Base-by-base conservation (phyloP, 2,797 vertebrate species). In the Hemibagrus guttatus region DNA sequence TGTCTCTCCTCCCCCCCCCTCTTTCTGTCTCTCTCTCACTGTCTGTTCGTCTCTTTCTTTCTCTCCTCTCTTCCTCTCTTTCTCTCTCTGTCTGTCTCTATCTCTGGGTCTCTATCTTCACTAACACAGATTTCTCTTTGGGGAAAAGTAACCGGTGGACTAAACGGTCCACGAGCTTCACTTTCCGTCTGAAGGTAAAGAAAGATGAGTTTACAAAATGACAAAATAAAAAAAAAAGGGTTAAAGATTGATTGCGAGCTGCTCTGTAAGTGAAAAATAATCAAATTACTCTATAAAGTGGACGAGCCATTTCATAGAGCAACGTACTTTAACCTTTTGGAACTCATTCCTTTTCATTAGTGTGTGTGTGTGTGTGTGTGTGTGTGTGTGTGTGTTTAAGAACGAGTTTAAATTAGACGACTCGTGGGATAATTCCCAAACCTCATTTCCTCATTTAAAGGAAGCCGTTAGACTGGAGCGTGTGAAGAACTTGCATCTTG, bases 321-420 rank as follows among this genome's bases (percentile, higher is more conserved):
- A 11, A 78, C 75, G 19, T 21, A 11, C 56, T 79, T 21, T 58
- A 79, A 35, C 75, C 28, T 56, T 56, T 56, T 11, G 28, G 31
- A 78, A 52, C 7, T 49, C 46, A 49, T 49, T 49, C 46, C 7
- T 49, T 49, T 49, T 49, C 46, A 49, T 49, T 6, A 83, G 35
- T 56, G 66, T 87, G 80, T 86, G 52, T 87, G 54, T 59, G 58
- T 72, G 35, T n/a, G 68, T 39, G 39, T 39, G 78, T 78, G 84
- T 19, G 72, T 75, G 46, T 28, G 14, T 54, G 52, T 9, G 68
- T 31, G 74, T 78, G 52, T 56, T 9, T 35, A 21, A 21, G 75
- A 78, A 28, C 21, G 28, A 56, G 72, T 54, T 68, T 87, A 63
- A 19, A 28, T 49, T 49, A 11, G 68, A 52, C 64, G 58, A 42